Conservation (phyloP, 2,888 invertebrate species). For the Lycocerus yunnanus region DNA sequence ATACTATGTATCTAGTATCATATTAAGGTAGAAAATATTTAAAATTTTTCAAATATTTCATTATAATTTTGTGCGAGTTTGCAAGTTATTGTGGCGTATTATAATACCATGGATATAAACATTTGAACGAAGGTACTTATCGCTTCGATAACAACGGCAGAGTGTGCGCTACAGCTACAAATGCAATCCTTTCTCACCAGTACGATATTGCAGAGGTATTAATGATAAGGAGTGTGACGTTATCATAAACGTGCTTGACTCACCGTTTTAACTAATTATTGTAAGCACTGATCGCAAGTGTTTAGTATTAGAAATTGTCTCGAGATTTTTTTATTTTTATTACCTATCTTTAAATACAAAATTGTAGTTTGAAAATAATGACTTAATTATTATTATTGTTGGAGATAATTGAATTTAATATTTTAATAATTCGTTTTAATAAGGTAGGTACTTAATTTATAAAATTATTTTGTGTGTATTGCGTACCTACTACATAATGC, state of each 20-base stretch:
- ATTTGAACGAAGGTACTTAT: slow-evolving; percentile 8
- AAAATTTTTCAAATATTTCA: background rate
- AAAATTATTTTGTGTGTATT: background rate
- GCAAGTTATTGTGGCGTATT: background rate
- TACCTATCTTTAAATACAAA: background rate
- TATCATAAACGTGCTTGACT: slow-evolving; percentile 5
- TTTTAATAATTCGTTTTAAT: background rate
- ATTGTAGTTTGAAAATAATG: background rate
- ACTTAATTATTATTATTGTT: background rate
- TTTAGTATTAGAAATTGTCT: background rate
- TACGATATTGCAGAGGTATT: slow-evolving; percentile 17
- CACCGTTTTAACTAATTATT: background rate
- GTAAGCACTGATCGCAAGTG: background rate
- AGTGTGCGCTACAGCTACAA: slow-evolving; percentile 13
- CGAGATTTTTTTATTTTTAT: background rate
- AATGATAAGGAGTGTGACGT: slow-evolving; percentile 16
- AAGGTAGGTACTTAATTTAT: background rate
- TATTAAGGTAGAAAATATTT: slow-evolving; percentile 13
- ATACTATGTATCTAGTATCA: background rate
- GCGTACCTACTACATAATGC: background rate
- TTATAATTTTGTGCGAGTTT: background rate
- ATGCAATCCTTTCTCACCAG: slow-evolving; percentile 6
- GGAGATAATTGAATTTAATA: background rate
- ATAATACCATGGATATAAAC: background rate
- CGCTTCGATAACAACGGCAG: slow-evolving; percentile 13